Conservation (phyloP, 2,113 vertebrate genomes). For the Lepus timidus region DNA sequence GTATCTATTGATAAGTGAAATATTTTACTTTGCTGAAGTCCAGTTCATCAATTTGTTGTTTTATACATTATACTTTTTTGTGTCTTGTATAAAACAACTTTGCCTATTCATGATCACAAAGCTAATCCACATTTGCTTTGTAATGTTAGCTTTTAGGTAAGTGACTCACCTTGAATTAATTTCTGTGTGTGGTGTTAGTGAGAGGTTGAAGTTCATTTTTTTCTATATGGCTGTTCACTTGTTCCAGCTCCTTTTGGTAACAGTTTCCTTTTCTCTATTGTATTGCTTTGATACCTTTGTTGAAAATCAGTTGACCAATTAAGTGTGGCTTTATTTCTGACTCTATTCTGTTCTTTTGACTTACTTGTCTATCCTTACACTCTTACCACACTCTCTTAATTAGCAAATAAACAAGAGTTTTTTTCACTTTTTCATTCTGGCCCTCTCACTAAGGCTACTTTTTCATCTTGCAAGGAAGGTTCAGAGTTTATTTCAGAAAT, state of each 20-base stretch:
- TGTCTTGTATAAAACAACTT: not conserved
- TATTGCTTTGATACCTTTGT: not conserved
- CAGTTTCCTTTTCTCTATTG: not conserved
- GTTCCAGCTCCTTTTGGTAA: not conserved
- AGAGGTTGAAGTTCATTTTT: not conserved
- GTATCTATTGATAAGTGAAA: not conserved
- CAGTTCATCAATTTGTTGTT: not conserved
- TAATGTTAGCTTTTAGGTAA: not conserved
- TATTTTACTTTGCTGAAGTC: conserved; percentile 30
- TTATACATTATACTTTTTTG: not conserved
- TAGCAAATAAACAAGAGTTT: not conserved
- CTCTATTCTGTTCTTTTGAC: not conserved
- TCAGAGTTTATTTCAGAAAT: conserved; percentile 45
- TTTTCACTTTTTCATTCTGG: not conserved
- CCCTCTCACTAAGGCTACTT: not conserved
- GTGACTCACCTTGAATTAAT: not conserved
- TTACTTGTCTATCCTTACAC: not conserved
- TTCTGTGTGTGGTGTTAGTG: not conserved
- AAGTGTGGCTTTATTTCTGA: conserved; percentile 34
- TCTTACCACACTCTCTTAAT: not conserved
- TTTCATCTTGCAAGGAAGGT: not conserved
- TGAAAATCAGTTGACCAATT: conserved; percentile 36
- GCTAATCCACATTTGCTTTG: not conserved
- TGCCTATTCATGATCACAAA: not conserved
- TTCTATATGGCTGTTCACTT: not conserved